Percentiles rank a stretch among this genome's conserved stretches.
Conservation (phyloP, 2,797 vertebrate species). For the Centroberyx gerrardi region DNA sequence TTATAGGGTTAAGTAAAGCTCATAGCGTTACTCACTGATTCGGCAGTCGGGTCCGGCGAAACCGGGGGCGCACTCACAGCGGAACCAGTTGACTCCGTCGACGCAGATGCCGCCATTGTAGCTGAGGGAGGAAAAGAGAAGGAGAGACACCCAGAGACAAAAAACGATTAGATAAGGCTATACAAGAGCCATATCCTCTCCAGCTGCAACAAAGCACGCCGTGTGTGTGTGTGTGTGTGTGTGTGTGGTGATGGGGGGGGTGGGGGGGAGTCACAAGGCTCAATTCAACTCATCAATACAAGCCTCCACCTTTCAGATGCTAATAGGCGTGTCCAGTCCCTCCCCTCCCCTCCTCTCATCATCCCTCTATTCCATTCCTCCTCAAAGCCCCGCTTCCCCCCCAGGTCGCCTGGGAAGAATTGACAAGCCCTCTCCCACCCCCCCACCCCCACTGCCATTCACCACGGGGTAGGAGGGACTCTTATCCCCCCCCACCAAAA, state of each 20-base stretch:
- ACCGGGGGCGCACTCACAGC: constrained; percentile 96
- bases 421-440: constrained; percentile 47
- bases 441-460: constrained; percentile 71
- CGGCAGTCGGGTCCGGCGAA: constrained; percentile 98
- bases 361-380: constrained; percentile 75
- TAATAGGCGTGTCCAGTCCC: constrained; percentile 81
- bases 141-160: neutral
- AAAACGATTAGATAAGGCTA: constrained; percentile 39
- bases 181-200: constrained; percentile 61
- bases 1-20: neutral
- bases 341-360: constrained; percentile 69
- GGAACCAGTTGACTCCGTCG: constrained; percentile 98
- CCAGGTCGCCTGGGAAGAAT: constrained; percentile 82
- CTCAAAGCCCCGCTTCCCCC: constrained; percentile 69
- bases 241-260: constrained; percentile 28
- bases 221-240: constrained; percentile 40
- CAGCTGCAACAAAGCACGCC: constrained; percentile 71
- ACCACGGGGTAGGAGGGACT: constrained; percentile 65
- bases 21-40: constrained; percentile 92
- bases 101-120: constrained; percentile 98
- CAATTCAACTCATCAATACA: constrained; percentile 86
- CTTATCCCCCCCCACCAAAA: constrained; percentile 14
- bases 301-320: constrained; percentile 84
- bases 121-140: constrained; percentile 77
- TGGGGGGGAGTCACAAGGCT: constrained; percentile 71